Percentiles rank a stretch among this genome's conserved stretches.
Conservation (phyloP, 2,113 vertebrate species). For the Porphyrio hochstetteri region DNA sequence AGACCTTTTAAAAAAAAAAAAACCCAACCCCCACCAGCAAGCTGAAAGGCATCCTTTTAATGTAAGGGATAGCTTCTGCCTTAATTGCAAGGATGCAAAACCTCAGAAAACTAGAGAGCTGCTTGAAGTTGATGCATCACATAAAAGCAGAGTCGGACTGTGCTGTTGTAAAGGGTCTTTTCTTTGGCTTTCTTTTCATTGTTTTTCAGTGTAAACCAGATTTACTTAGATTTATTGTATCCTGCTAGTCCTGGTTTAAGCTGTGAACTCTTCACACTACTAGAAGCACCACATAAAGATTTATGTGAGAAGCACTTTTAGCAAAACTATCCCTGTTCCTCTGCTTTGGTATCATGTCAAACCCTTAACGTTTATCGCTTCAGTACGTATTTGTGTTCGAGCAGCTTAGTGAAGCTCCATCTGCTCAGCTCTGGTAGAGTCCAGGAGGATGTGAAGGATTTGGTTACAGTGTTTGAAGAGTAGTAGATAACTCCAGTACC, state of each 20-base stretch:
- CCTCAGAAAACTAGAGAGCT: neutral
- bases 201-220: neutral
- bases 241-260: neutral
- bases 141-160: neutral
- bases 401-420: constrained; percentile 17
- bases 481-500: neutral
- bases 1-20: neutral
- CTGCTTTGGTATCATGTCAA: neutral
- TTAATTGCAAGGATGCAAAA: neutral
- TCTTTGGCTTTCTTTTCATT: neutral
- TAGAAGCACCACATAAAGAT: neutral
- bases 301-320: neutral
- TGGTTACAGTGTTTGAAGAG: neutral
- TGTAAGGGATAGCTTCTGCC: neutral
- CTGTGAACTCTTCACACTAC: neutral
- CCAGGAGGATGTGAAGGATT: constrained; percentile 15
- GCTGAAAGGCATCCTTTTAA: neutral
- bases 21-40: neutral
- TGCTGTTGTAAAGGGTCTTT: neutral
- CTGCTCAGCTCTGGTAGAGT: constrained; percentile 4
- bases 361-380: neutral
- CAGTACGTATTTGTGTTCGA: neutral
- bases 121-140: neutral
- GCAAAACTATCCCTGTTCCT: neutral
- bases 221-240: neutral